These are phyloP conservation scores for Glossosoma conforme DNA, from an alignment of 1,140 invertebrate species.

Conservation along the genomic window DNA sequence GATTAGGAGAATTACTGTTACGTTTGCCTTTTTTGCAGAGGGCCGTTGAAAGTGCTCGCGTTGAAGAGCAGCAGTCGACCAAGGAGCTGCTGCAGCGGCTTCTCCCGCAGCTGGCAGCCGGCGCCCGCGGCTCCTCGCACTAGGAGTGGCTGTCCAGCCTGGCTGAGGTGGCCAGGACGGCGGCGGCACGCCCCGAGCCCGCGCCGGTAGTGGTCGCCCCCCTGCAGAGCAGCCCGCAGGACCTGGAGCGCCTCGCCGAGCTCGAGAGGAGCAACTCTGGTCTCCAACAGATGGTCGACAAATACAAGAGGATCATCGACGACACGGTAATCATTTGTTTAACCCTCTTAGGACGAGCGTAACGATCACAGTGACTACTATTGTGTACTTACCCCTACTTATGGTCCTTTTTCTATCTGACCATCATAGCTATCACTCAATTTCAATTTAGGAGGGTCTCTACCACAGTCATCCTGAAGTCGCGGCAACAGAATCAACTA, in stretches of 20 bases:
- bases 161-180: slow-evolving; percentile 47
- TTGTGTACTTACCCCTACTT: too few species aligned
- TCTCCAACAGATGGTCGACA: slow-evolving; percentile 59
- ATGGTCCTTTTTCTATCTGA: too few species aligned
- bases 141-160: slow-evolving; percentile 53
- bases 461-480: too few species aligned
- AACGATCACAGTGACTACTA: too few species aligned
- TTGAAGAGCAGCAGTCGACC: slow-evolving; percentile 52
- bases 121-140: slow-evolving; percentile 35
- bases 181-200: too few species aligned
- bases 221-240: slow-evolving; percentile 7
- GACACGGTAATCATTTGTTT: slow-evolving; percentile 53
- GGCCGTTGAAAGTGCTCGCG: slow-evolving; percentile 45
- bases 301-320: slow-evolving; percentile 69
- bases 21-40: slow-evolving; percentile 47
- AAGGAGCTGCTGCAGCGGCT: slow-evolving; percentile 55
- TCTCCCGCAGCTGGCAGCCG: slow-evolving; percentile 54
- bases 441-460: too few species aligned
- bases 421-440: too few species aligned
- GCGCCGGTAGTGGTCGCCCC: slow-evolving; percentile 2
- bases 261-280: slow-evolving; percentile 53
- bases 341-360: too few species aligned
- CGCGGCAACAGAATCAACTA: too few species aligned
- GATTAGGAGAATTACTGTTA: too few species aligned
- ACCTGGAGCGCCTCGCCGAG: slow-evolving; percentile 35